Percentiles rank a stretch among this genome's conserved stretches.
Conservation (phyloP, 2,797 vertebrate genomes). For the Simalia tracyae region DNA sequence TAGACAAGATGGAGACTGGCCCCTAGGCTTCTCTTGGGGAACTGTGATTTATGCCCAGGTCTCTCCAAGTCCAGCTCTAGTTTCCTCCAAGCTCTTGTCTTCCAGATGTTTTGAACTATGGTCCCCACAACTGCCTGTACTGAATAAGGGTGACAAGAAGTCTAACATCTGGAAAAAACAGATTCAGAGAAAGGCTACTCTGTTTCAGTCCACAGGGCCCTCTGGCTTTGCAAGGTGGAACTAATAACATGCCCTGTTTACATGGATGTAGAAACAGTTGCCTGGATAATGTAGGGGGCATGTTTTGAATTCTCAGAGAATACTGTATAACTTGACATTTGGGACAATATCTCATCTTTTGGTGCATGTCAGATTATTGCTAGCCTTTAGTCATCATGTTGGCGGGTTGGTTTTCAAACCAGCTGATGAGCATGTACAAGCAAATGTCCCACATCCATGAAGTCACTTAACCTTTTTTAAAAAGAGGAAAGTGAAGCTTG, state of each 20-base stretch:
- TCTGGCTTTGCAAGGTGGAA: background rate
- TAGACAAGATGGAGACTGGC: background rate
- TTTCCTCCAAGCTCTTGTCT: background rate
- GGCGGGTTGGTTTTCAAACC: slow-evolving; percentile 15
- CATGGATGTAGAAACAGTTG: background rate
- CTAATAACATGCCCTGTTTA: background rate
- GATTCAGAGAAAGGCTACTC: background rate
- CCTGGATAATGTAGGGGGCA: background rate
- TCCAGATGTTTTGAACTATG: background rate
- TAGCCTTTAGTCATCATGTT: slow-evolving; percentile 38
- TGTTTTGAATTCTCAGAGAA: no score
- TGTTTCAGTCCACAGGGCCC: background rate
- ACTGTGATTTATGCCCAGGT: background rate
- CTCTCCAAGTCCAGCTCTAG: background rate
- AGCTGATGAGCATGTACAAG: background rate
- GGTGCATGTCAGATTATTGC: slow-evolving; percentile 24
- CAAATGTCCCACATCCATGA: background rate
- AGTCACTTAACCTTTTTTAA: slow-evolving; percentile 39
- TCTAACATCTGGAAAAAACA: background rate
- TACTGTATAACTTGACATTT: background rate
- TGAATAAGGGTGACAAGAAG: background rate
- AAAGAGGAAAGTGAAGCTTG: slow-evolving; percentile 24
- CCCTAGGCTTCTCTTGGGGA: background rate
- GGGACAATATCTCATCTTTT: background rate
- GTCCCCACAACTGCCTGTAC: background rate